These are phyloP conservation scores for Panthera leo DNA, from an alignment of 2,113 vertebrate genomes.

Conservation along the genomic window DNA sequence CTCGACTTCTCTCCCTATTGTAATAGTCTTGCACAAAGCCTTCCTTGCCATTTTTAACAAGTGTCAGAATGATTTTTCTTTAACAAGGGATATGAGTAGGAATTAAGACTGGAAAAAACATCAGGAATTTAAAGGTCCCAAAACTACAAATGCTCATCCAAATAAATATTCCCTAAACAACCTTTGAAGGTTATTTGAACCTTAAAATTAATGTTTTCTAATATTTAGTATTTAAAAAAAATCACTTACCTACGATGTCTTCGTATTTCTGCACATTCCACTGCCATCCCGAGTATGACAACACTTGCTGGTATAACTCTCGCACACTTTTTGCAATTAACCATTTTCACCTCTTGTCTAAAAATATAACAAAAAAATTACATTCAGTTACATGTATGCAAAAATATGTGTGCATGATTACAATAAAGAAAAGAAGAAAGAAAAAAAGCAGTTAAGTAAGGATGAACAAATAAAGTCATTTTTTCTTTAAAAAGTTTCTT, in stretches of 20 bases:
- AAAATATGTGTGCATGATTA: not conserved
- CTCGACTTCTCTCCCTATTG: not conserved
- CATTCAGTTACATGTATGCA: not conserved
- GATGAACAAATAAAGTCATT: not conserved
- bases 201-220: not conserved
- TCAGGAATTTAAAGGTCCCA: not conserved
- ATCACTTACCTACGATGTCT: slow-evolving; percentile 92
- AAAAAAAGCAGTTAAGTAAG: not conserved
- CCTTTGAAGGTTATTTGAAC: not conserved
- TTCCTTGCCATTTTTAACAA: not conserved
- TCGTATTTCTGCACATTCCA: slow-evolving; percentile 94
- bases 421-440: not conserved
- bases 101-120: not conserved
- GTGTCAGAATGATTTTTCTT: not conserved
- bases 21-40: not conserved
- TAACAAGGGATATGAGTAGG: not conserved
- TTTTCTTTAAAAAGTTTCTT: not conserved
- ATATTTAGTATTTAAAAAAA: not conserved
- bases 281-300: slow-evolving; percentile 92
- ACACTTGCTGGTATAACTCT: slow-evolving; percentile 95
- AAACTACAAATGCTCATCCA: not conserved
- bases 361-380: slow-evolving; percentile 64
- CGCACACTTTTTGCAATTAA: slow-evolving; percentile 84
- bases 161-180: not conserved
- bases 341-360: slow-evolving; percentile 80